These are phyloP conservation scores for Phragmatobia fuliginosa DNA, from an alignment of 2,888 invertebrate species.

Conservation along the genomic window DNA sequence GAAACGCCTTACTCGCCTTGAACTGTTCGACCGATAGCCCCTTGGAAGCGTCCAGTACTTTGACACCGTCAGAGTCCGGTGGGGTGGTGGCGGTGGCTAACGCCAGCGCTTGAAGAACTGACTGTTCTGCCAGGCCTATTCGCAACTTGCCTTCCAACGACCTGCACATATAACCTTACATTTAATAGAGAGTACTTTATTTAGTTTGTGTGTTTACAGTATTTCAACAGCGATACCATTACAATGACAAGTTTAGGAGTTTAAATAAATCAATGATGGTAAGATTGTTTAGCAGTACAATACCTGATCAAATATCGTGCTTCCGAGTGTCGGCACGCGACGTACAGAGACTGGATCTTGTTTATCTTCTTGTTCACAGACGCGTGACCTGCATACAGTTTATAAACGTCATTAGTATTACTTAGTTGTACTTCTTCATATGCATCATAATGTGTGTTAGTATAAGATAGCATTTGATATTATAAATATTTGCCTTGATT, in stretches of 20 bases:
- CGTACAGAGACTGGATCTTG: conserved; percentile 96
- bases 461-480: too few species aligned
- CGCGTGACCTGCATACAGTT: conserved; percentile 80
- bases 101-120: conserved; percentile 96
- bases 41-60: conserved; percentile 88
- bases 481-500: too few species aligned
- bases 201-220: too few species aligned
- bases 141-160: conserved; percentile 97
- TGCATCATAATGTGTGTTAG: too few species aligned
- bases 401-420: too few species aligned
- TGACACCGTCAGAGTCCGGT: conserved; percentile 86
- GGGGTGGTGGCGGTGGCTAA: conserved; percentile 94
- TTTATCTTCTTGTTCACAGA: conserved; percentile 94
- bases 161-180: conserved; percentile 67
- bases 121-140: conserved; percentile 98
- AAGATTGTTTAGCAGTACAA: neutral
- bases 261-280: neutral
- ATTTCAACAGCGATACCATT: too few species aligned
- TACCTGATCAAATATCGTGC: conserved; percentile 93
- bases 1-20: conserved; percentile 81
- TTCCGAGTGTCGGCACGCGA: conserved; percentile 95
- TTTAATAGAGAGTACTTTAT: too few species aligned
- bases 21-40: conserved; percentile 89
- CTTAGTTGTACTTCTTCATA: too few species aligned
- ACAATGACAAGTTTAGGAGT: neutral